phyloP scores from a whole-genome alignment of 53 echinoderm and acorn worm genomes.

The Stichopus horrens region DNA sequence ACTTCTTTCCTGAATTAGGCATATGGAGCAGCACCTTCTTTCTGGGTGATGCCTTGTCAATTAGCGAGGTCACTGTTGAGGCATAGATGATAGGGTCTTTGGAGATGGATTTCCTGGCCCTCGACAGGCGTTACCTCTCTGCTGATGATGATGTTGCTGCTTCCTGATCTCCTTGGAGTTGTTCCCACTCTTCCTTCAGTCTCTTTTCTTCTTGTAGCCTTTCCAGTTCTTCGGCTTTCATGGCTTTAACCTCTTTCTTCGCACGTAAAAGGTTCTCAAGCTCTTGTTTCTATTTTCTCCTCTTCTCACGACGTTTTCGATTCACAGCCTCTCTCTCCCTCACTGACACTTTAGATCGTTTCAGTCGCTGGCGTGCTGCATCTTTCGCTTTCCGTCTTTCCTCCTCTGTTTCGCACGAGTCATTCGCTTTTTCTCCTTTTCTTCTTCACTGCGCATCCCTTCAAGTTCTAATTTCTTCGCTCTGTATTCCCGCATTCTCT shows the following conservation, averaged over 20 bases:
- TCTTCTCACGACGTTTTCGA: constrained; percentile 43
- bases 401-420: too few species aligned
- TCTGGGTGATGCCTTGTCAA: constrained; percentile 51
- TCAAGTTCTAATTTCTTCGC: too few species aligned
- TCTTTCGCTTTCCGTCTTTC: too few species aligned
- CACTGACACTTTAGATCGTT: constrained; percentile 46
- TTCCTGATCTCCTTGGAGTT: constrained; percentile 18
- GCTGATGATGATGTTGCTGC: constrained; percentile 4
- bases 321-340: constrained; percentile 32
- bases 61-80: constrained; percentile 37
- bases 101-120: constrained; percentile 46
- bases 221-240: constrained; percentile 16
- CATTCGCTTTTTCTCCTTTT: too few species aligned
- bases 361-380: constrained; percentile 40
- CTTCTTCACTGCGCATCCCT: too few species aligned
- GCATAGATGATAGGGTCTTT: constrained; percentile 46
- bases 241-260: constrained; percentile 8
- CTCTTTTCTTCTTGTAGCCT: constrained; percentile 34
- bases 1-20: constrained; percentile 30
- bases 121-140: constrained; percentile 46
- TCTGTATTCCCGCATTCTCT: constrained; percentile 53
- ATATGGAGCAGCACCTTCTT: constrained; percentile 43
- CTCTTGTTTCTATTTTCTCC: constrained; percentile 22
- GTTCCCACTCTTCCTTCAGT: constrained; percentile 38
- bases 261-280: neutral